These are phyloP conservation scores for Spisula subtruncata DNA, from an alignment of 2,888 invertebrate species.

Conservation along the genomic window DNA sequence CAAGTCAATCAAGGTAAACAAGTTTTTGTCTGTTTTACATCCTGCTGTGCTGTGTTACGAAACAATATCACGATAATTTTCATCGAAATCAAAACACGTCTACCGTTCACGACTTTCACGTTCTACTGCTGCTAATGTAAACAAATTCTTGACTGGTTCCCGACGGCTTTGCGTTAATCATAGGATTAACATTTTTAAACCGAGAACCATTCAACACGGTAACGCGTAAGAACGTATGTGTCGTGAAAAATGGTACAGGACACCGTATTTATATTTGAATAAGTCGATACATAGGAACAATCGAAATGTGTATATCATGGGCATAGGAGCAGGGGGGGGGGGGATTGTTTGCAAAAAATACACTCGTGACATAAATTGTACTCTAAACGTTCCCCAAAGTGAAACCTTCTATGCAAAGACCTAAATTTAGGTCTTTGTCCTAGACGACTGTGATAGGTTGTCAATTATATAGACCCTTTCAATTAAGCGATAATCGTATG, in stretches of 20 bases:
- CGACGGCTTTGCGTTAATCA: neutral
- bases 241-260: neutral
- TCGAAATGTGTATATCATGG: no score
- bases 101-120: conserved; percentile 30
- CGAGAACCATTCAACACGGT: conserved; percentile 7
- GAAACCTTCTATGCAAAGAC: no score
- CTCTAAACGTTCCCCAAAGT: no score
- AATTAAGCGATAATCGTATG: no score
- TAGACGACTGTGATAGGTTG: no score
- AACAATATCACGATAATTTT: conserved; percentile 26
- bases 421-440: no score
- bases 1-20: neutral
- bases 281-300: no score
- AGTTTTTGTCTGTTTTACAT: conserved; percentile 32
- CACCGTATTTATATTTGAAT: no score
- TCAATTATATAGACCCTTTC: no score
- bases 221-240: neutral
- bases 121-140: conserved; percentile 45
- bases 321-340: no score
- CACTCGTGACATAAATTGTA: no score
- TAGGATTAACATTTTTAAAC: neutral
- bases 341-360: no score
- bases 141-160: neutral
- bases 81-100: conserved; percentile 38
- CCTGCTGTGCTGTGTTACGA: conserved; percentile 46